Conservation (phyloP, 2,113 vertebrate genomes). For the Piprites chloris region DNA sequence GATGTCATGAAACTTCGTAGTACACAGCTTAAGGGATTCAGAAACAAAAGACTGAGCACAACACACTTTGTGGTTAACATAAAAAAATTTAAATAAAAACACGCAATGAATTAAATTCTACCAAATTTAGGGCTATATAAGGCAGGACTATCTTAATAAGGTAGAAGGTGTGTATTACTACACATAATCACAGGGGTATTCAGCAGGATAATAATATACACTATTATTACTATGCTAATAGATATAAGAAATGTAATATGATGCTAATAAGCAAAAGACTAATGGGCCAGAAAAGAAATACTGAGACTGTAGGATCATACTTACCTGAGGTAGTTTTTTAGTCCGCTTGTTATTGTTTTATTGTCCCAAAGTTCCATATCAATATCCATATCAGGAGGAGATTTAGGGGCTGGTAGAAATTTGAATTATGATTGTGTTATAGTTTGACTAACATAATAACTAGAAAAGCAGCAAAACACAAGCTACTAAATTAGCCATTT, state of each 20-base stretch:
- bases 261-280: neutral
- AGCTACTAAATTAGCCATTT: neutral
- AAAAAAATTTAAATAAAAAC: neutral
- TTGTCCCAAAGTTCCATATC: conserved; percentile 96
- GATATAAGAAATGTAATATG: neutral
- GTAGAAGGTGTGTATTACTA: neutral
- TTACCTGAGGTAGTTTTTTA: conserved; percentile 99
- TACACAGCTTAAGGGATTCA: neutral
- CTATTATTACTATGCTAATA: neutral
- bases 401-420: conserved; percentile 83
- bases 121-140: neutral
- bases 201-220: neutral
- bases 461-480: neutral
- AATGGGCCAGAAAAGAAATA: neutral
- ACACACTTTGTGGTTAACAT: neutral
- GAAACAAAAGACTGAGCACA: neutral
- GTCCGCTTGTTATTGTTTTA: conserved; percentile 95
- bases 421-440: conserved; percentile 10
- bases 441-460: neutral
- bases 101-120: neutral
- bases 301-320: neutral
- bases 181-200: neutral
- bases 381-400: conserved; percentile 89
- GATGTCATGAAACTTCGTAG: neutral
- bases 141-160: neutral